These are phyloP conservation scores for Aphelocoma californica DNA, from an alignment of 2,797 vertebrate genomes.

Conservation along the genomic window DNA sequence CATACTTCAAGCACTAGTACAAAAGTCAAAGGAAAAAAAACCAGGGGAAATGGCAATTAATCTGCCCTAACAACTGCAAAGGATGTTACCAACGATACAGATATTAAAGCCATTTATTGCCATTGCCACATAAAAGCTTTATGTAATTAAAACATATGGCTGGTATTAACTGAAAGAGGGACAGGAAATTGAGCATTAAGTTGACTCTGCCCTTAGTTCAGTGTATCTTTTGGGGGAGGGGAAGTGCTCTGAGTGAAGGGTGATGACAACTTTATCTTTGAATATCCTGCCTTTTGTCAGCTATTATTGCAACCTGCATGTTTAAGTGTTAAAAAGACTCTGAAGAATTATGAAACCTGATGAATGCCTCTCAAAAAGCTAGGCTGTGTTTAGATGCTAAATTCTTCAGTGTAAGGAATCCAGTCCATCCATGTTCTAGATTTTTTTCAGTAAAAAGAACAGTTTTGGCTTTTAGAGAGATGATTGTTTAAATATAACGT, in stretches of 20 bases:
- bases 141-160: conserved; percentile 40
- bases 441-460: not conserved
- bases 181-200: conserved; percentile 55
- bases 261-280: not conserved
- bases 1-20: not conserved
- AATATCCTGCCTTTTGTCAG: conserved; percentile 17
- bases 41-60: not conserved
- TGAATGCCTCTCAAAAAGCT: not conserved
- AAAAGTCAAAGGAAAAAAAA: not conserved
- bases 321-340: not conserved
- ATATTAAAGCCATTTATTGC: conserved; percentile 48
- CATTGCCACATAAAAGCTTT: conserved; percentile 15
- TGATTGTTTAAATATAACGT: not conserved
- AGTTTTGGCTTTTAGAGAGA: not conserved
- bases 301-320: not conserved
- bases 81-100: not conserved
- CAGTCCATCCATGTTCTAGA: not conserved
- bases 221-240: not conserved
- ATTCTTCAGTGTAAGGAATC: not conserved
- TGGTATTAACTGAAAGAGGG: not conserved
- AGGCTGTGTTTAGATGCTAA: not conserved
- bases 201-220: conserved; percentile 2
- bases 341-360: not conserved
- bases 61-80: conserved; percentile 20
- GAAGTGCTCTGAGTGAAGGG: not conserved